phyloP scores from a whole-genome alignment of 1,140 invertebrate species.

The Dryas iulia region DNA sequence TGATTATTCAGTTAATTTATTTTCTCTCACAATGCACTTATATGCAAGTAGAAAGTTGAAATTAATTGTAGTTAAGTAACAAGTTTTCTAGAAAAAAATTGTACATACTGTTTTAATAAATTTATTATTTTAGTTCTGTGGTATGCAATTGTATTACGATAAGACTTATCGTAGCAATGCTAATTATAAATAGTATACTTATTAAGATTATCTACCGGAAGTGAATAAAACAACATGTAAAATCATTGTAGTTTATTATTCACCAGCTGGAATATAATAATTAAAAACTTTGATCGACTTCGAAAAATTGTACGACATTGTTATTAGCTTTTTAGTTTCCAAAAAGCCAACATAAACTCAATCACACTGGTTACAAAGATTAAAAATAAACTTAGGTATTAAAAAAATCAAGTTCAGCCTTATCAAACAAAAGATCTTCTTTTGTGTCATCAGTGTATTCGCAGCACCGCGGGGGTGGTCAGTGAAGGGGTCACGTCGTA shows the following conservation, averaged over 20 bases:
- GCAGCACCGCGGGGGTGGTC: constrained; percentile 56
- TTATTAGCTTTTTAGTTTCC: constrained; percentile 52
- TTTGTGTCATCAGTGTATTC: constrained; percentile 66
- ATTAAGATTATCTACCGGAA: background rate
- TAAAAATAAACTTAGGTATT: constrained; percentile 74
- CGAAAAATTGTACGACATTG: constrained; percentile 70
- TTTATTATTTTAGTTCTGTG: background rate
- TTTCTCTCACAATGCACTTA: too few relatives aligned
- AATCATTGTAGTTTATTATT: constrained; percentile 74
- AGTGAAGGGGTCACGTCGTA: constrained; percentile 60
- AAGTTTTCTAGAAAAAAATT: too few relatives aligned
- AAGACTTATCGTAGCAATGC: background rate
- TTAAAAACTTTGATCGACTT: constrained; percentile 73
- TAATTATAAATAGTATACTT: background rate
- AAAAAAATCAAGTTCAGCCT: constrained; percentile 76
- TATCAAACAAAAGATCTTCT: constrained; percentile 77
- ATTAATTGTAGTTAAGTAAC: too few relatives aligned
- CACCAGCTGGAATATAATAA: constrained; percentile 73
- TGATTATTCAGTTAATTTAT: too few relatives aligned
- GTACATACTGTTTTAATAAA: too few relatives aligned
- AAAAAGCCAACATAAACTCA: constrained; percentile 63
- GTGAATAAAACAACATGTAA: constrained; percentile 38
- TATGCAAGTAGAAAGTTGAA: too few relatives aligned
- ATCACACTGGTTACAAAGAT: constrained; percentile 69
- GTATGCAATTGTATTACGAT: background rate